These are phyloP conservation scores for Gambusia holbrooki DNA, from an alignment of 2,113 vertebrate genomes.

Conservation along the genomic window DNA sequence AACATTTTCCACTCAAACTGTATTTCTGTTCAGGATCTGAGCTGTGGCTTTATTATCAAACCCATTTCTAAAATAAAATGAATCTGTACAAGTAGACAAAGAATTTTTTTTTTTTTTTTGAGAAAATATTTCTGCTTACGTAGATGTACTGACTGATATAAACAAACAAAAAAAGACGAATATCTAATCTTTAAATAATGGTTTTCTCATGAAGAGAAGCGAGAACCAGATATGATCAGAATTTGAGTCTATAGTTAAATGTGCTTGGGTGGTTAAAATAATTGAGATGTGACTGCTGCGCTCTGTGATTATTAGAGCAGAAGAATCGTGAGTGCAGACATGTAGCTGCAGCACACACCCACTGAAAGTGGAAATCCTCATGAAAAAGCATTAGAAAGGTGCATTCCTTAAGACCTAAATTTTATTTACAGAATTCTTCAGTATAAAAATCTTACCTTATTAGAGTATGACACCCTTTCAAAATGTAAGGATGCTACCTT, in stretches of 20 bases:
- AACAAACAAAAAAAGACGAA: too few relatives aligned
- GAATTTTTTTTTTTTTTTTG: background rate
- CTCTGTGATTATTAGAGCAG: slow-evolving; percentile 81
- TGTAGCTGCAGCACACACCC: slow-evolving; percentile 53
- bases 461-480: background rate
- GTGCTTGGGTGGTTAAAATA: slow-evolving; percentile 61
- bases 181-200: background rate
- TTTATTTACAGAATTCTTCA: background rate
- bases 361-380: slow-evolving; percentile 42
- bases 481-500: background rate
- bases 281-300: slow-evolving; percentile 50
- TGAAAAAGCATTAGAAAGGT: slow-evolving; percentile 8
- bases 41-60: background rate
- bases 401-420: background rate
- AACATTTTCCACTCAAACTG: too few relatives aligned
- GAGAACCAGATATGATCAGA: background rate
- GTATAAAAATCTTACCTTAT: background rate
- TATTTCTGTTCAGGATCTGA: background rate
- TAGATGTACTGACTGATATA: background rate
- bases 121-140: background rate
- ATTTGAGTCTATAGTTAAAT: slow-evolving; percentile 44
- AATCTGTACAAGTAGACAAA: background rate
- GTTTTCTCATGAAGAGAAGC: background rate
- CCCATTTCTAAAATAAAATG: background rate
- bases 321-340: slow-evolving; percentile 74